phyloP scores from a whole-genome alignment of 2,113 vertebrate genomes.

The Spilogale gracilis region DNA sequence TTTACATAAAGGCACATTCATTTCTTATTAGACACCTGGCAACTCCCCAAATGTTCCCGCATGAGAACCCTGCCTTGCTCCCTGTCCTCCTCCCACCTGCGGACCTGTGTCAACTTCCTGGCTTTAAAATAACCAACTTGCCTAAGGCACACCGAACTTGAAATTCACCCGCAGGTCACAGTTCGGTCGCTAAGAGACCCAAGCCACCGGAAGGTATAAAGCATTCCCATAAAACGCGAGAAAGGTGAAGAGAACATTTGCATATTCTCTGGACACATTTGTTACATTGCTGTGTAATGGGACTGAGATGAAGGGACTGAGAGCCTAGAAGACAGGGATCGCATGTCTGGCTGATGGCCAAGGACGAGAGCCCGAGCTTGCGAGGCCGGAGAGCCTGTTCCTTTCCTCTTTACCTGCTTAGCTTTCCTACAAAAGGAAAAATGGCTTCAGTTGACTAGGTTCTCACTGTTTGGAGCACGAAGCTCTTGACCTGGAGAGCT shows the following conservation, averaged over 20 bases:
- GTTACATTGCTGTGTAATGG: background rate
- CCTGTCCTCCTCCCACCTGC: background rate
- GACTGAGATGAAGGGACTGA: background rate
- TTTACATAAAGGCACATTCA: constrained; percentile 46
- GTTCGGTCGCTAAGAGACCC: background rate
- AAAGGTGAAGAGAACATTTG: background rate
- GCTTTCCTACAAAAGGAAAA: background rate
- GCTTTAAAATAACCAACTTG: background rate
- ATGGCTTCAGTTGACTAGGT: background rate
- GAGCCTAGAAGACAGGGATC: background rate
- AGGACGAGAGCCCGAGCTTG: background rate
- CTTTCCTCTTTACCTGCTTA: background rate
- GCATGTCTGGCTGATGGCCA: rapidly evolving
- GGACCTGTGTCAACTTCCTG: background rate
- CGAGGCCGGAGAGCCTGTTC: rapidly evolving
- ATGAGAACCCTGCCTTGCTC: background rate
- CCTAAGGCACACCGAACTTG: background rate
- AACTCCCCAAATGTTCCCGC: constrained; percentile 8
- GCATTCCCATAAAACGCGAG: background rate
- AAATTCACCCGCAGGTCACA: background rate
- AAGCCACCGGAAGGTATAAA: background rate
- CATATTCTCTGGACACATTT: background rate
- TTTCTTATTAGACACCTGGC: constrained; percentile 55
- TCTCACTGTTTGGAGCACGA: background rate
- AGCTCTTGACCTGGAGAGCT: background rate